Conservation (phyloP, 1,140 invertebrate genomes). For the Eciton burchellii region DNA sequence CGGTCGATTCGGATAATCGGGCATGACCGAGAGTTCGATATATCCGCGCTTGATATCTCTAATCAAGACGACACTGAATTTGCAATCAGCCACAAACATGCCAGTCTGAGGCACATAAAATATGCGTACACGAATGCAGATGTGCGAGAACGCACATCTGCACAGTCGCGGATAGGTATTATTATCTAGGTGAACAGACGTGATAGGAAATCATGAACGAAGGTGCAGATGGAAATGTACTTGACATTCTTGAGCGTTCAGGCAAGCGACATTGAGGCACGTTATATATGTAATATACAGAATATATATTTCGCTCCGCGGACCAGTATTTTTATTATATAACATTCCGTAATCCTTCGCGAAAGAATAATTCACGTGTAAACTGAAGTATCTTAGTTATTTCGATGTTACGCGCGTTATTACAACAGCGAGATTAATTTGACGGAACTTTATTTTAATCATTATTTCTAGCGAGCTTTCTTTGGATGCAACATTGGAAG, state of each 20-base stretch:
- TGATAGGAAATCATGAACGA: slow-evolving; percentile 21
- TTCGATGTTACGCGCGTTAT: not conserved
- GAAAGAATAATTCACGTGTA: not conserved
- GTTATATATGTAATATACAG: not conserved
- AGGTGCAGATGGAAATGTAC: not conserved
- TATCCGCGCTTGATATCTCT: slow-evolving; percentile 18
- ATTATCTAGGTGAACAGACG: slow-evolving; percentile 6
- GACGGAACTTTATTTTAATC: too few species aligned
- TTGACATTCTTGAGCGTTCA: not conserved
- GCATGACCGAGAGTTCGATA: slow-evolving; percentile 28
- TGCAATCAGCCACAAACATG: not conserved
- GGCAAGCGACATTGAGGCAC: not conserved
- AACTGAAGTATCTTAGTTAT: not conserved
- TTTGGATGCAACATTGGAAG: not conserved
- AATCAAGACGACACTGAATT: slow-evolving; percentile 38
- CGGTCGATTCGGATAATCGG: slow-evolving; percentile 9
- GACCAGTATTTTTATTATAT: not conserved
- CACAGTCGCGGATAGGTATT: slow-evolving; percentile 13
- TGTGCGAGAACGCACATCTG: slow-evolving; percentile 14
- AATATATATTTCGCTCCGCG: not conserved
- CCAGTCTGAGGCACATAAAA: slow-evolving; percentile 15
- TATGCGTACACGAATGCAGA: slow-evolving; percentile 23
- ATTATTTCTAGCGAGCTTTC: too few species aligned
- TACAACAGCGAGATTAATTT: too few species aligned
- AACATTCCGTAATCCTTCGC: not conserved